phyloP scores from a whole-genome alignment of 2,113 vertebrate genomes.

The Colius striatus region DNA sequence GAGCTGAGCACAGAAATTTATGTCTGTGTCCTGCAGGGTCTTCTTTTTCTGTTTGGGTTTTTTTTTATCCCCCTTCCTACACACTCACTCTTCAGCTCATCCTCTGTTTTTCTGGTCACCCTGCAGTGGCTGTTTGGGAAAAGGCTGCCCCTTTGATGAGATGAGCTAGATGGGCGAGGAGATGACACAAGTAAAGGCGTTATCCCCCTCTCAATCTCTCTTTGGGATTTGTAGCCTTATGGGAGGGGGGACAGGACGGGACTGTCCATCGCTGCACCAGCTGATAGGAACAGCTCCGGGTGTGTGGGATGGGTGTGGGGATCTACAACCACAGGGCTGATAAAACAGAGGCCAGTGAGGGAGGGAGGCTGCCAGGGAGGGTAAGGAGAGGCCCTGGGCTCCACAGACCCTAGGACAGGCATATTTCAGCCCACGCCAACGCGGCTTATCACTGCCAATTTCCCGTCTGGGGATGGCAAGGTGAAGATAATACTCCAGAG shows the following conservation, averaged over 20 bases:
- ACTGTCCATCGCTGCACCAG: neutral
- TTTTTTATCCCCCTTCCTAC: neutral
- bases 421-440: neutral
- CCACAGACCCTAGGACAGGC: neutral
- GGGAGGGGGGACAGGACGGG: too few species aligned
- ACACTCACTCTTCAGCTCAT: neutral
- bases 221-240: conserved; percentile 33
- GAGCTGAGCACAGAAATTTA: neutral
- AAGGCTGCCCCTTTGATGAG: neutral
- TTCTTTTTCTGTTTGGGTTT: neutral
- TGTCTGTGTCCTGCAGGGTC: neutral
- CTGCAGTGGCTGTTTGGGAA: neutral
- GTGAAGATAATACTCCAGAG: neutral
- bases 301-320: neutral
- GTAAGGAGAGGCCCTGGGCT: neutral
- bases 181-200: neutral
- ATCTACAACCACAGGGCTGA: neutral
- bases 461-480: neutral
- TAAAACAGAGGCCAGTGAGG: neutral
- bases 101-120: neutral
- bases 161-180: neutral
- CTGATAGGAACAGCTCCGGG: neutral
- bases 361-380: neutral
- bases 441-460: accelerated
- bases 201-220: neutral